Percentiles rank a stretch among this genome's conserved stretches.
Evolutionary conservation across 2,113 vertebrate species (phyloP).

Genomic region (Rhegmatorhina hoffmannsi): DNA sequence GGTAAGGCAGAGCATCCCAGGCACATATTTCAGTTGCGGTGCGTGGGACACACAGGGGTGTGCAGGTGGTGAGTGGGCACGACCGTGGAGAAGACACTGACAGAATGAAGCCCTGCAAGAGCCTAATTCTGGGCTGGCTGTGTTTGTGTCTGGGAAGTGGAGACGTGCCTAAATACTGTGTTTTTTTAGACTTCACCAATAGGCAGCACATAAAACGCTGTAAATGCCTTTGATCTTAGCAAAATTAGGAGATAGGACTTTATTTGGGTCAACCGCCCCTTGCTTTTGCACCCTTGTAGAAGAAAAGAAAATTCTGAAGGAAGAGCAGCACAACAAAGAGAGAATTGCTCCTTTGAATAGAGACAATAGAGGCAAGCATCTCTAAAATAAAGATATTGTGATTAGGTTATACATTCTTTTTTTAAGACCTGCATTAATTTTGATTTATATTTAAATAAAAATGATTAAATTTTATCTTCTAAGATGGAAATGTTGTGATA

Average conservation of each 20-base stretch:
- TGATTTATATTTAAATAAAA: constrained; percentile 87
- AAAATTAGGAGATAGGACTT: constrained; percentile 69
- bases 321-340: constrained; percentile 61
- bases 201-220: constrained; percentile 43
- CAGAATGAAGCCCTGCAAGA: neutral
- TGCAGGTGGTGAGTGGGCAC: neutral
- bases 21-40: accelerated
- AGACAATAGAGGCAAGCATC: constrained; percentile 70
- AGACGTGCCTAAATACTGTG: constrained; percentile 28
- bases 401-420: constrained; percentile 72
- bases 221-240: constrained; percentile 58
- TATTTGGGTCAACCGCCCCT: constrained; percentile 62
- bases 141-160: neutral
- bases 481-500: constrained; percentile 85
- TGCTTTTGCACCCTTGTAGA: constrained; percentile 58
- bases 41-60: accelerated
- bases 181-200: constrained; percentile 43
- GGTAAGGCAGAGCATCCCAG: neutral
- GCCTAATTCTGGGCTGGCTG: neutral
- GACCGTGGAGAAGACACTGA: accelerated
- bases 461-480: constrained; percentile 87
- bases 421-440: constrained; percentile 77
- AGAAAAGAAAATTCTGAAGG: constrained; percentile 39
- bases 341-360: constrained; percentile 66
- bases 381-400: constrained; percentile 78